Conservation (phyloP, 2,888 invertebrate species). For the Leucophenga maculata region DNA sequence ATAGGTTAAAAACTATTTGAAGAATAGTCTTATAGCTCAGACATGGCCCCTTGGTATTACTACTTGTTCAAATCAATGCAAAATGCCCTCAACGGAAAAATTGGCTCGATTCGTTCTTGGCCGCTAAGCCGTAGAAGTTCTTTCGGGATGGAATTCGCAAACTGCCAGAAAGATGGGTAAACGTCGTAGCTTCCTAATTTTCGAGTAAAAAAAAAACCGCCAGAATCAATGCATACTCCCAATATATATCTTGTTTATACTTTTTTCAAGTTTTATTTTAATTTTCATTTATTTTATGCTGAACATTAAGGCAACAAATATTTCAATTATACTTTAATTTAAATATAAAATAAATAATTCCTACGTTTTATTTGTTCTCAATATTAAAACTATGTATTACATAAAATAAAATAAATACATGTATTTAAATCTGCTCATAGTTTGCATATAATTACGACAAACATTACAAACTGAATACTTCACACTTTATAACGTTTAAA, state of each 20-base stretch:
- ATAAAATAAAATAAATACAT: constrained; percentile 24
- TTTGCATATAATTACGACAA: constrained; percentile 2
- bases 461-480: constrained; percentile 11
- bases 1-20: too few relatives aligned
- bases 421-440: constrained; percentile 1
- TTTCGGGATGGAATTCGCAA: too few relatives aligned
- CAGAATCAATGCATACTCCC: too few relatives aligned
- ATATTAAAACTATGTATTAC: constrained; percentile 10
- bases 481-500: neutral
- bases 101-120: too few relatives aligned
- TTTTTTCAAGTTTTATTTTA: constrained; percentile 20
- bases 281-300: constrained; percentile 31
- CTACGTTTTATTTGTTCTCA: constrained; percentile 14
- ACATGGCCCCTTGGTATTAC: too few relatives aligned
- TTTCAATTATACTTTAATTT: constrained; percentile 46
- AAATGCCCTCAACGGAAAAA: too few relatives aligned
- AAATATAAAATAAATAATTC: constrained; percentile 40
- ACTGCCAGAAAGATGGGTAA: too few relatives aligned
- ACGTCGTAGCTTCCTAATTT: too few relatives aligned
- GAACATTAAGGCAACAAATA: constrained; percentile 43
- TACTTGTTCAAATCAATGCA: too few relatives aligned
- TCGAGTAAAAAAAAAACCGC: too few relatives aligned
- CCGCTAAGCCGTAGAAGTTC: too few relatives aligned
- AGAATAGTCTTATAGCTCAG: too few relatives aligned
- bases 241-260: neutral